Conservation (phyloP, 2,888 invertebrate genomes). For the Liodrosophila aerea region DNA sequence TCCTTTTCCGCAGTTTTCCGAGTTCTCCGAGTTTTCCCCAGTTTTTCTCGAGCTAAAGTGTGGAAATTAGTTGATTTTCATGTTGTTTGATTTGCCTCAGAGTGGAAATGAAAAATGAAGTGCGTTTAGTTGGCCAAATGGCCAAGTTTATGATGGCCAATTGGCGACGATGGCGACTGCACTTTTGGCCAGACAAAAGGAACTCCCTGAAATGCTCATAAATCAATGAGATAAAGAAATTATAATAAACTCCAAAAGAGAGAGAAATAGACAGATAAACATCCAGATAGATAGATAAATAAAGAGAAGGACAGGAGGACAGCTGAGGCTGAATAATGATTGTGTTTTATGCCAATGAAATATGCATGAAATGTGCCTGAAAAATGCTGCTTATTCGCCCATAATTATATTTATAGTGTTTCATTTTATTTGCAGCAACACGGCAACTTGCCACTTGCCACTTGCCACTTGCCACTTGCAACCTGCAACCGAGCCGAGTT, state of each 20-base stretch:
- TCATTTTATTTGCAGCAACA: slow-evolving; percentile 40
- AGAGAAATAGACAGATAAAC: too few relatives aligned
- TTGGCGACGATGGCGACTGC: too few relatives aligned
- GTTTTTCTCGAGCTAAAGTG: too few relatives aligned
- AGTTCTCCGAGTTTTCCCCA: too few relatives aligned
- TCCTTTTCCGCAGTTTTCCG: too few relatives aligned
- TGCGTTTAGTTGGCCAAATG: slow-evolving; percentile 36
- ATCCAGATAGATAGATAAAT: too few relatives aligned
- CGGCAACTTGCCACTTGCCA: slow-evolving; percentile 8
- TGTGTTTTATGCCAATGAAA: not conserved
- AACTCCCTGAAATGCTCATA: too few relatives aligned
- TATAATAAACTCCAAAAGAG: too few relatives aligned
- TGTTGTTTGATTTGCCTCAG: slow-evolving; percentile 57
- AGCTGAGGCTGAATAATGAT: too few relatives aligned
- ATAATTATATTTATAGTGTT: slow-evolving; percentile 70
- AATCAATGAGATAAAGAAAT: too few relatives aligned
- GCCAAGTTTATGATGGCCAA: slow-evolving; percentile 31
- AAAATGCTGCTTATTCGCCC: slow-evolving; percentile 52
- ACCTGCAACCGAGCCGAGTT: slow-evolving; percentile 30
- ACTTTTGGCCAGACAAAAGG: too few relatives aligned
- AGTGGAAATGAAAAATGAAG: slow-evolving; percentile 36
- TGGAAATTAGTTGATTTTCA: slow-evolving; percentile 66
- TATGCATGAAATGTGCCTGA: not conserved
- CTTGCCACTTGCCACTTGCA: slow-evolving; percentile 11
- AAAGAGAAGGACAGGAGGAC: too few relatives aligned